Evolutionary conservation across 2,797 vertebrate genomes (phyloP), one percentile per base, ranked within the genome.

Genomic region (Paratrypauchen microcephalus): DNA sequence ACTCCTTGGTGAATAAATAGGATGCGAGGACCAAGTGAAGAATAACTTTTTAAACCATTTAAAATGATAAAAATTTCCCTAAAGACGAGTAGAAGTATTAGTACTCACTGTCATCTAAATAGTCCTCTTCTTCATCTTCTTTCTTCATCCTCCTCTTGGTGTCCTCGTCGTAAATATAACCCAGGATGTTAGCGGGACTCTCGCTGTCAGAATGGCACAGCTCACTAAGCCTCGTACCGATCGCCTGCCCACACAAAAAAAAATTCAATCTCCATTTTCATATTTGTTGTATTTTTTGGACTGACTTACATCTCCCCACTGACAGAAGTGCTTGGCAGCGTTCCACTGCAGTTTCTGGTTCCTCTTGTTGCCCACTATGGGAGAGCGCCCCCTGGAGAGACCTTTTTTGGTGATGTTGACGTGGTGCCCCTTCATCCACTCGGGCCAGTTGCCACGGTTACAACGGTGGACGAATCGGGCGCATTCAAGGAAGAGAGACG

Each of bases 361-460:
- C 69, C 98, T 92, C 80, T 99, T 98, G 92, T 98, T 99, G 73
- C 98, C 98, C 72, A 96, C 96, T 0, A 97, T 88, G 0, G 98
- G 98, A 0, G 97, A 99, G 0, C 98, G 94, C 0, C 98, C 98
- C 5, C 97, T 93, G 65, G 97, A 99, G 30, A 99, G 89, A 1
- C 98, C 98, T 54, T 96, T 95, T 88, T 99, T 99, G 30, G 97
- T 97, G 65, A 99, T 97, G 71, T 97, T 99, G 2, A 99, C 97
- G 0, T 99, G 97, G 80, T 99, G 97, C 66, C 98, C 98, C 78
- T 99, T 99, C 98, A 99, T 99, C 98, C 98, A 99, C 85, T 99
- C 98, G 0, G 98, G 98, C 98, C 98, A 99, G 90, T 97, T 99
- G 71, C 98, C 97, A 0, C 98, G 96, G 72, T 99, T 99, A 71